Evolutionary conservation across 2,888 invertebrate species (phyloP), one percentile per base, ranked within the genome.

Genomic region (Mesoligia furuncula): DNA sequence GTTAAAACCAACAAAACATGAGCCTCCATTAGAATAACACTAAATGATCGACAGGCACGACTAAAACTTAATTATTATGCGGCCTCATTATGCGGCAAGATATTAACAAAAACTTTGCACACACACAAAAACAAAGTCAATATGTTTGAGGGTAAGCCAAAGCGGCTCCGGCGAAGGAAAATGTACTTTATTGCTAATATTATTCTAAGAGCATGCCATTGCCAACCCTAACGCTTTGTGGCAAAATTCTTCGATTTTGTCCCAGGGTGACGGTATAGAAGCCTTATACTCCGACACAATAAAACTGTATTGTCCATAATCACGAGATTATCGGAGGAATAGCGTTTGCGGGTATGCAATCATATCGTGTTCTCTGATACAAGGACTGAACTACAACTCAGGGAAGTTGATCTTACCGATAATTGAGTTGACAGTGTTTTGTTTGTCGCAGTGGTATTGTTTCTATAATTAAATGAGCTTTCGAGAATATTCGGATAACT

Each of bases 281-380:
- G 89, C 91, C 90, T 90, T 91, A 90, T 89, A 88, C 88, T 88
- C 75, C 87, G 70, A 87, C 89, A 90, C 90, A 89, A 92, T 91
- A 90, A 88, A 89, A 90, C 87, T 84, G 87, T 90, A 90, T 90
- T 92, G 89, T 90, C 89, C 90, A 88, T 92, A 90, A 92, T 92
- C 90, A 90, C 73, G 65, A 88, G 89, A 91, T 90, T 89, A 92
- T 91, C 86, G 90, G 86, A 85, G 82, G 82, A 88, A 89, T 87
- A 88, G 77, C 82, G 83, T 88, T 87, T 87, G 87, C 76, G 77
- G 80, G 76, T 80, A 76, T 79, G 86, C 76, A 87, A 82, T 87
- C 81, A 80, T 81, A 85, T 82, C 77, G 81, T 80, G 76, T 77
- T 77, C 83, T 71, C 72, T 66, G 51, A 67, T 75, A 83, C 73